Base-by-base conservation (phyloP, 2,888 invertebrate genomes). In the Plagodis pulveraria region DNA sequence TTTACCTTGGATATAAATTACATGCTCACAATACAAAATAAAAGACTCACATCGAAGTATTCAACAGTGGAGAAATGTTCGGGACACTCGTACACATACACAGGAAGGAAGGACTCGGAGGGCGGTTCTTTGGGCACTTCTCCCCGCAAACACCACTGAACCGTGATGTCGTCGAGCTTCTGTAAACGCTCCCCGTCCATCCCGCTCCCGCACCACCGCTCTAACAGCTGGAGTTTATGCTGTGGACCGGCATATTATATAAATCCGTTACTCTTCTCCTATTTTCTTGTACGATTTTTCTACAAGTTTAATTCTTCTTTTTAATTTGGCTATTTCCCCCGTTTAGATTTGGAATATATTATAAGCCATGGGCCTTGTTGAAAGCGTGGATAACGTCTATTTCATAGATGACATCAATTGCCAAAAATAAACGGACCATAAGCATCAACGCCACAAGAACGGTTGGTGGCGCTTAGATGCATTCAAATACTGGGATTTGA, bases 1-100 rank as follows among this genome's bases (percentile, higher is more conserved):
- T 22, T 22, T 22, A 22, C 22, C 22, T 22, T 22, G 22, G 22
- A 57, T 11, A 32, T 2, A 7, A 22, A 32, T 44, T 22, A 44
- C 8, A n/a, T 44, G 34, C 32, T 46, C 6, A 9, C 32, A n/a
- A 6, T 12, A 41, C 6, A 12, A 41, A n/a, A 41, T 48, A 5
- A 12, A 11, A 11, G 48, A 72, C 76, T 77, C 11, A 96, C 96
- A 91, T 96, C 96, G 83, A 95, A 97, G 81, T 97, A 97, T 70
- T 96, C 95, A 33, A 97, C 95, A 0, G 97, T 97, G 32, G 96
- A 96, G 86, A 97, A 97, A 80, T 96, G 94, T 48, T 95, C 95
- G 0, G 97, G 97, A 80, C 97, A 97, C 66, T 96, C 95, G 86
- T 96, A 95, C 64, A 97, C 93, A 75, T 95, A 91, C 58, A 97